Conservation (phyloP, 2,888 invertebrate genomes). For the Parapristionchus giblindavisi region DNA sequence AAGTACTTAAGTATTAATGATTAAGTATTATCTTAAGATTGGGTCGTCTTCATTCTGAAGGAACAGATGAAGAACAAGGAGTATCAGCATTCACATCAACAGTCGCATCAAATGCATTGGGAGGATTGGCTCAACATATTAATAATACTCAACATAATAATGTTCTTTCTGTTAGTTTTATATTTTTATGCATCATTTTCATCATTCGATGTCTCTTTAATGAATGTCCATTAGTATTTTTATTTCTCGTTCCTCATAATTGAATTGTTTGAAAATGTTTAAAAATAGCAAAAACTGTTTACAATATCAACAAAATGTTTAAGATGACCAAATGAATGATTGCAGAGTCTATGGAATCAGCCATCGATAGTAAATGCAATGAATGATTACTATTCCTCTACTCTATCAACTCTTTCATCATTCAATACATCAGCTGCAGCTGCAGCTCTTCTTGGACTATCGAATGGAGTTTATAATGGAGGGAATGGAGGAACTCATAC, state of each 20-base stretch:
- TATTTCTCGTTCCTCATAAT: neutral
- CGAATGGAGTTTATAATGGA: conserved; percentile 39
- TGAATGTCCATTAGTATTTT: too few relatives aligned
- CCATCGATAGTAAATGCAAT: conserved; percentile 63
- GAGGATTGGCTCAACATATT: conserved; percentile 24
- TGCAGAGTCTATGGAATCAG: conserved; percentile 60
- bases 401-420: conserved; percentile 46
- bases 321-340: neutral
- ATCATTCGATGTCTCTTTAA: neutral
- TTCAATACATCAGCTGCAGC: conserved; percentile 54
- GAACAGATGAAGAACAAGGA: conserved; percentile 57
- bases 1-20: too few relatives aligned
- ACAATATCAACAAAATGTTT: too few relatives aligned
- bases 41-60: conserved; percentile 47
- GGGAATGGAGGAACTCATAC: neutral
- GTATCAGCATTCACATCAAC: conserved; percentile 55
- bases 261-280: neutral
- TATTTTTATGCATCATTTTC: neutral
- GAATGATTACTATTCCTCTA: conserved; percentile 65
- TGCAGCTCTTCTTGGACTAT: conserved; percentile 55
- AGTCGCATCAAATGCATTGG: conserved; percentile 34
- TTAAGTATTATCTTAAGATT: too few relatives aligned
- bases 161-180: neutral
- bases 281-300: conserved; percentile 23
- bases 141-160: neutral